These are phyloP conservation scores for Cyprinodon brontotheroides DNA, from an alignment of 2,113 vertebrate genomes.

Conservation along the genomic window DNA sequence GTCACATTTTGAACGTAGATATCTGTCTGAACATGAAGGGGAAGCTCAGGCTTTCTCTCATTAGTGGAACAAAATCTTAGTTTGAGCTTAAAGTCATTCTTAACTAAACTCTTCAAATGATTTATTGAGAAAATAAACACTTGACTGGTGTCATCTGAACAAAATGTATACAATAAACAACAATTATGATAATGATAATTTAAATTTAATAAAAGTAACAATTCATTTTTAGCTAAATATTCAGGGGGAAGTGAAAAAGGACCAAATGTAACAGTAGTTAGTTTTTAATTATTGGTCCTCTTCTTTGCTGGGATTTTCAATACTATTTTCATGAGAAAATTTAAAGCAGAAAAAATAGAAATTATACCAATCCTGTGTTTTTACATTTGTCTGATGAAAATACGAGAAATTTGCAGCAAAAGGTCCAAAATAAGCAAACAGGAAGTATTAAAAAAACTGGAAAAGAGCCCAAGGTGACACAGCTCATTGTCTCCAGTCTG, in stretches of 20 bases:
- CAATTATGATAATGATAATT: too few species aligned
- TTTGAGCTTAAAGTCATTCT: neutral
- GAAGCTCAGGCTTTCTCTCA: neutral
- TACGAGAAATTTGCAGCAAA: neutral
- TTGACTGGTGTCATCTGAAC: too few species aligned
- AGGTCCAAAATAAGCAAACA: constrained; percentile 10
- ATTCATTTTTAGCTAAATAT: neutral
- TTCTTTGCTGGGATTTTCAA: neutral
- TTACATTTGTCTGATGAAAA: neutral
- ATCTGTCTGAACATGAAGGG: neutral
- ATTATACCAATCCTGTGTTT: neutral
- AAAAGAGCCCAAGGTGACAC: constrained; percentile 50
- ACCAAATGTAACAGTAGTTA: too few species aligned
- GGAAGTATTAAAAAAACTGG: neutral
- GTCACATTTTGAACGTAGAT: neutral
- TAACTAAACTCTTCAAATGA: too few species aligned
- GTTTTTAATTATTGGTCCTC: neutral
- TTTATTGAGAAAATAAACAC: too few species aligned
- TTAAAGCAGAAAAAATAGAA: neutral
- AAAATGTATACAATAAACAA: too few species aligned
- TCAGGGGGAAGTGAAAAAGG: too few species aligned
- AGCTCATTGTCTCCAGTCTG: constrained; percentile 24
- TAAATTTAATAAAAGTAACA: neutral
- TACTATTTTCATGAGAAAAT: neutral
- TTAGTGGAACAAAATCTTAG: neutral